Base-by-base conservation (phyloP, 92 coral and sea anemone species). In the Parazoanthus atlanticus region DNA sequence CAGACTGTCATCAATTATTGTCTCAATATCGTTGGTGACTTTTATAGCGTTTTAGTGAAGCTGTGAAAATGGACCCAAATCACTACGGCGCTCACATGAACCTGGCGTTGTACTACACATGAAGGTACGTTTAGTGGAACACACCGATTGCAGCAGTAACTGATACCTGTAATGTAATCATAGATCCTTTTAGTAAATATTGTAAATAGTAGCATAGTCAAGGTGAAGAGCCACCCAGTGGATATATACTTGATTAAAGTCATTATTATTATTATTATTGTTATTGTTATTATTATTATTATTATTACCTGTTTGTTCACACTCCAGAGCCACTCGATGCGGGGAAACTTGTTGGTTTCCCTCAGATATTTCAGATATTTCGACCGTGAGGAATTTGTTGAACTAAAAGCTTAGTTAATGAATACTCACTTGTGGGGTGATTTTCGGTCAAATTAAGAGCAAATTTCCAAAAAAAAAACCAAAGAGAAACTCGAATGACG, bases 81-180 rank as follows among this genome's bases (percentile, higher is more conserved):
- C 95, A 90, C 73, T 69, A 90, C 5, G 90, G 94, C 88, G 96
- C 96, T 70, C 95, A 94, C 86, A 89, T 95, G 94, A 94, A 95
- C 82, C 95, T 28, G 98, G 98, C 1, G 98, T 94, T 7, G 91
- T 95, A 77, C 89, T 84, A 23, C 98, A 95, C 73, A 91, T 95
- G 86, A 93, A 94, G 94, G 98, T 95, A 61, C 0, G 69, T 23
- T 4, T 61, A 19, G 69, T 61, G 69, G 69, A 61, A 61, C 69
- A 21, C 69, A 61, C 69, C 0, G 1, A 6, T 21, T 61, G 21
- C 26, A 61, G 3, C 58, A 52, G 11, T 3, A 52, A 11, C 58
- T 52, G 58, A 52, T 52, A 15, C 3, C 64, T n/a, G n/a, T n/a
- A n/a, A n/a, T n/a, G n/a, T n/a, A n/a, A n/a, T n/a, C n/a, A n/a